Evolutionary conservation across 1,140 invertebrate genomes (phyloP), one percentile per base, ranked within the genome.

Genomic region (Coenobita brevimanus): DNA sequence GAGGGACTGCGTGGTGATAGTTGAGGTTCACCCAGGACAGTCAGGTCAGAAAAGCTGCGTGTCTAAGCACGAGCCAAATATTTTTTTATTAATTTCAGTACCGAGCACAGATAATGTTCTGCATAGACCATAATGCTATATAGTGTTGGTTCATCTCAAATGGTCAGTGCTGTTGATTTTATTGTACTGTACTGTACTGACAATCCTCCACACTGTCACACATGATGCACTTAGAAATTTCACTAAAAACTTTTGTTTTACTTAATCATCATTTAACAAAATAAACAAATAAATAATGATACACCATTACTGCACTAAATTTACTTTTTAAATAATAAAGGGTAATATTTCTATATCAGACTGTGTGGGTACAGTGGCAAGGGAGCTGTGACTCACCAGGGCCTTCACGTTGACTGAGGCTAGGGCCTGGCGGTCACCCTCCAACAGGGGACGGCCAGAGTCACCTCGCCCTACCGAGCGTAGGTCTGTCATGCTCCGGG

Each of bases 31-130:
- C 54, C 33, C 27, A 87, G 76, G 50, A 75, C 64, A 17, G 85
- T 87, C 85, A 87, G 85, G 76, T 87, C 85, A 71, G 76, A 80
- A 73, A 87, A 87, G 76, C 85, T 87, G 46, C 85, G 75, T 15
- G 85, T 87, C 85, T 87, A 76, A 80, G 50, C 78, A 71, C 62
- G 62, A 78, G 43, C 54, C 64, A 60, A 78, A 67, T 33, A n/a
- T n/a, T n/a, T n/a, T n/a, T n/a, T n/a, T n/a, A n/a, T n/a, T n/a
- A n/a, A n/a, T n/a, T n/a, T n/a, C n/a, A n/a, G n/a, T n/a, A n/a
- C n/a, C n/a, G n/a, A n/a, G n/a, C n/a, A n/a, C n/a, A n/a, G n/a
- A n/a, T n/a, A n/a, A n/a, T n/a, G n/a, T n/a, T n/a, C n/a, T n/a
- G n/a, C n/a, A n/a, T n/a, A n/a, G n/a, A n/a, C n/a, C n/a, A n/a